Evolutionary conservation across 2,797 vertebrate species (phyloP).

Genomic region (Nyctalus aviator): DNA sequence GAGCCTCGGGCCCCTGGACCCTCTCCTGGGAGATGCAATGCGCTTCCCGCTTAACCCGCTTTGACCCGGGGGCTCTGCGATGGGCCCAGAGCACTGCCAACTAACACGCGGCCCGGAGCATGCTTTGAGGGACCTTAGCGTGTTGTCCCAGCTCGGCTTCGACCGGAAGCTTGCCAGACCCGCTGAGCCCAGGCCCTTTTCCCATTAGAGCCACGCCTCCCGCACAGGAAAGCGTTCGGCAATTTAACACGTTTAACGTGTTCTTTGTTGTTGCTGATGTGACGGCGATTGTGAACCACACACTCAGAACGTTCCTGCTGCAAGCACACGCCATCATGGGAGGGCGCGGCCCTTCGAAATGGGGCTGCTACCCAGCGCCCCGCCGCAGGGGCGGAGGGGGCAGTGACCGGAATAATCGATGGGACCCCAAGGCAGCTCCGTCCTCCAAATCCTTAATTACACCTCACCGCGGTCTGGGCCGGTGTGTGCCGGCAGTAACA

Average conservation of each 20-base stretch:
- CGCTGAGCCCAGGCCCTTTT: too few relatives aligned
- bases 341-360: not conserved
- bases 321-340: not conserved
- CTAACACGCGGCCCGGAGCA: not conserved
- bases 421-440: not conserved
- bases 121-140: not conserved
- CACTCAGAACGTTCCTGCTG: not conserved
- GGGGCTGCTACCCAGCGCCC: not conserved
- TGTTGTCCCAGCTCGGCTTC: fast-evolving
- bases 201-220: too few relatives aligned
- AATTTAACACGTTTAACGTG: not conserved
- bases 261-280: not conserved
- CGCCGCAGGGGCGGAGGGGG: not conserved
- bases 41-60: not conserved
- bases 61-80: not conserved
- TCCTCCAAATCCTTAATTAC: not conserved
- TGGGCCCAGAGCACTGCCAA: not conserved
- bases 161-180: too few relatives aligned
- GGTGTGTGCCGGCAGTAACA: not conserved
- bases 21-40: fast-evolving
- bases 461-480: not conserved
- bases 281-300: not conserved
- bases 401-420: not conserved
- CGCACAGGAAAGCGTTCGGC: not conserved
- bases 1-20: too few relatives aligned